Conservation (phyloP, 2,797 vertebrate species). For the Helicolenus hilgendorfi region DNA sequence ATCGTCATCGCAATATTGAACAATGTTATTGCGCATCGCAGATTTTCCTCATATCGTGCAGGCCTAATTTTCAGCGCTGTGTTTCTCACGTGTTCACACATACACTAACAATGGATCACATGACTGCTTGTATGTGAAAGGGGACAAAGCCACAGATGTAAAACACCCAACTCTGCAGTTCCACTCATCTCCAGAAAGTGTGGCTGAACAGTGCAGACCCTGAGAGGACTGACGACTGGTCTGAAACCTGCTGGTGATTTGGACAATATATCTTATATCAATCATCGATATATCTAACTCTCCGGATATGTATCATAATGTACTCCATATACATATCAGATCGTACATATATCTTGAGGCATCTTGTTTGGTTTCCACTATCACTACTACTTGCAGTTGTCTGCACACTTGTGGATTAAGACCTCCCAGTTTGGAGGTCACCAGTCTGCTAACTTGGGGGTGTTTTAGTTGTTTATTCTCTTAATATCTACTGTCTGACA, state of each 20-base stretch:
- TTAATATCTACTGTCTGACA: not conserved
- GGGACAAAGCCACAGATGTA: not conserved
- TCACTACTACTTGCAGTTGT: not conserved
- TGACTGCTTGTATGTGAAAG: not conserved
- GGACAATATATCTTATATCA: not conserved
- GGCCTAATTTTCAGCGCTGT: not conserved
- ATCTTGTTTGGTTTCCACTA: not conserved
- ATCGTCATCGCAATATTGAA: too few species aligned
- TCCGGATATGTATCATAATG: not conserved
- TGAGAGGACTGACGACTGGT: too few species aligned
- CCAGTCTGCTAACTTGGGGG: not conserved
- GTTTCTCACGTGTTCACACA: not conserved
- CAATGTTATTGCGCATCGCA: too few species aligned
- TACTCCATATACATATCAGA: not conserved
- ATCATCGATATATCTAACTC: not conserved
- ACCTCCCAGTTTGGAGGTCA: not conserved
- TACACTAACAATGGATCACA: not conserved
- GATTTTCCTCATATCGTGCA: too few species aligned
- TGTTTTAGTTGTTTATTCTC: not conserved
- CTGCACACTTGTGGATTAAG: not conserved
- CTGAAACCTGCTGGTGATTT: not conserved
- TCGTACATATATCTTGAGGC: not conserved
- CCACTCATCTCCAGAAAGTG: not conserved
- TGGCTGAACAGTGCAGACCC: not conserved
- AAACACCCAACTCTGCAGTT: not conserved